Conservation (phyloP, 2,888 invertebrate species). For the Drosophila limbata region DNA sequence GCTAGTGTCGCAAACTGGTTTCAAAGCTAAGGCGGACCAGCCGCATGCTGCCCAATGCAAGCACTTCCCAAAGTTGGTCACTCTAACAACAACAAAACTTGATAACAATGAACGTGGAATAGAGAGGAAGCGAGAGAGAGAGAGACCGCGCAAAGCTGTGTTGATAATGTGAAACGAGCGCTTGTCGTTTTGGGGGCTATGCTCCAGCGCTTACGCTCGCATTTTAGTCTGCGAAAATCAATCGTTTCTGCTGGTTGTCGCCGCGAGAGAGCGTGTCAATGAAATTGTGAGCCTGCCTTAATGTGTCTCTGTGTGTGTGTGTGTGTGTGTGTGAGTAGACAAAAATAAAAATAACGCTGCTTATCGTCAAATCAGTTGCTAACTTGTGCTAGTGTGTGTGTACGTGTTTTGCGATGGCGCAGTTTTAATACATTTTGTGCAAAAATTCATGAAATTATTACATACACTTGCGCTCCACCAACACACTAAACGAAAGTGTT, state of each 20-base stretch:
- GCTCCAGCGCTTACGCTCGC: slow-evolving; percentile 50
- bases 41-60: slow-evolving; percentile 42
- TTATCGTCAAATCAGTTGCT: slow-evolving; percentile 75
- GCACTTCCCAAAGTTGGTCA: slow-evolving; percentile 62
- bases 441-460: slow-evolving; percentile 62
- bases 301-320: slow-evolving; percentile 26
- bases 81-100: slow-evolving; percentile 59
- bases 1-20: slow-evolving; percentile 66
- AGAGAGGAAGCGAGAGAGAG: slow-evolving; percentile 19
- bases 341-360: slow-evolving; percentile 56
- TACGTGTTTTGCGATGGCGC: slow-evolving; percentile 44
- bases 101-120: slow-evolving; percentile 63
- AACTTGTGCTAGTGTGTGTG: slow-evolving; percentile 17
- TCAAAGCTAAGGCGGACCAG: slow-evolving; percentile 51
- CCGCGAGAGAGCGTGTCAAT: slow-evolving; percentile 45
- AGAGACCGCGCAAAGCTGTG: slow-evolving; percentile 50
- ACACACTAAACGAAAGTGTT: slow-evolving; percentile 67
- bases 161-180: slow-evolving; percentile 65
- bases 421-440: slow-evolving; percentile 48
- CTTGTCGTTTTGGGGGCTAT: slow-evolving; percentile 39
- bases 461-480: slow-evolving; percentile 33
- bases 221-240: slow-evolving; percentile 81
- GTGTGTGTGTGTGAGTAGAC: slow-evolving; percentile 32
- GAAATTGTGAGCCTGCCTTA: slow-evolving; percentile 65
- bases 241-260: slow-evolving; percentile 74